Base-by-base conservation (phyloP, 2,888 invertebrate species). In the Thera britannica region DNA sequence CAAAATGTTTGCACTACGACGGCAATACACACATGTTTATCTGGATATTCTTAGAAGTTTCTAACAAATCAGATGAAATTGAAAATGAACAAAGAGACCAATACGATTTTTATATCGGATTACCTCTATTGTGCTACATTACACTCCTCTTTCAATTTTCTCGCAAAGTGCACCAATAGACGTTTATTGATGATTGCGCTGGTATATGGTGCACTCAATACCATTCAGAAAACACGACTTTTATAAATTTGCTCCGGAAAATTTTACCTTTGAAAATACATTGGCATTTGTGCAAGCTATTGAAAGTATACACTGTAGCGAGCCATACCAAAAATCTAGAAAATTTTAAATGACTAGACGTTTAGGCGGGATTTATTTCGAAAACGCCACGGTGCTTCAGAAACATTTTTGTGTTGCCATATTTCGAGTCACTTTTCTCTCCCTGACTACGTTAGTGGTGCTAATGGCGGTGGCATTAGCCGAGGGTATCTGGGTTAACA, bases 181-280 rank as follows among this genome's bases (percentile, higher is more conserved):
- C 75, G 63, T 73, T 75, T 76, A 80, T 77, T 75, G 76, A 77
- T 76, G 76, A 75, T 75, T 75, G 72, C 70, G 60, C 68, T 57
- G 61, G 57, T 67, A 54, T 62, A 68, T 52, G 3, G 57, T 59
- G 58, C 64, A 69, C 72, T 60, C 66, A 62, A 58, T 69, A 68
- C 65, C 52, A 71, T 69, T 72, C 59, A 68, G 59, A 71, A 65
- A 68, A 74, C 65, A 64, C 62, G 70, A 66, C 58, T 68, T 68
- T 65, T 71, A 64, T 67, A 70, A 56, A 66, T 65, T 70, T 62
- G 49, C 44, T 65, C 51, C 44, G 9, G 58, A 59, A 68, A 70
- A 69, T 64, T 69, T n/a, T 35, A 62, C 62, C 55, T 52, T 54
- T 66, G 11, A 46, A 67, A 60, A 41, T 51, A 46, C 46, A 65